A percentile compares a stretch with the other conserved stretches of the same genome.
Conservation (phyloP, 2,797 vertebrate genomes). For the Ceyx erithaca region DNA sequence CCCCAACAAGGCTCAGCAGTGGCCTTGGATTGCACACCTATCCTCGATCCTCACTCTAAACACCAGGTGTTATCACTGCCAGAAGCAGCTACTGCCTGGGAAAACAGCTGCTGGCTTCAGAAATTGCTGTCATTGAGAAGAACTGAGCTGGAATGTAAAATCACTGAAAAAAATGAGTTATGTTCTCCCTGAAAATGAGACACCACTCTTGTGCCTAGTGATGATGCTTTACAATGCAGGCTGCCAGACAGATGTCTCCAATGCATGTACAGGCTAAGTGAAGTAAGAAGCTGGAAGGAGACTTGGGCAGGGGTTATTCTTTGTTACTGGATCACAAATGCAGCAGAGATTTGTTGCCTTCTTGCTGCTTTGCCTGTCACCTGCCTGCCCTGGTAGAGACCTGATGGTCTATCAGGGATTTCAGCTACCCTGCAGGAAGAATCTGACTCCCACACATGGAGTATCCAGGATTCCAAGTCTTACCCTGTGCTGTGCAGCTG, state of each 20-base stretch:
- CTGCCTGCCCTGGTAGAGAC: not conserved
- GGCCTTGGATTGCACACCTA: too few species aligned
- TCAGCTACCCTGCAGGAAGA: not conserved
- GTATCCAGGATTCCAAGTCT: not conserved
- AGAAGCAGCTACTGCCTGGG: too few species aligned
- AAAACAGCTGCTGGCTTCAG: too few species aligned
- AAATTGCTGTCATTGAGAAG: too few species aligned
- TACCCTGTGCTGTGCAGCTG: fast-evolving
- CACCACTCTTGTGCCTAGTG: not conserved
- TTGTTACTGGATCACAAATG: not conserved
- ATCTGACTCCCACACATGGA: not conserved
- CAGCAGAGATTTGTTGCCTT: not conserved
- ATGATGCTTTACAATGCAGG: not conserved
- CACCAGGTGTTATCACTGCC: too few species aligned
- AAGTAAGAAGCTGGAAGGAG: not conserved
- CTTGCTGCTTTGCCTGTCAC: not conserved
- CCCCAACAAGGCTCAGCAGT: too few species aligned
- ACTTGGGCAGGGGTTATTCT: not conserved
- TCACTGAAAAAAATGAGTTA: too few species aligned
- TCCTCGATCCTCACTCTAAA: too few species aligned
- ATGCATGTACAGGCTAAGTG: not conserved
- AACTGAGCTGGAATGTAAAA: too few species aligned
- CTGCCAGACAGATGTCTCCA: not conserved
- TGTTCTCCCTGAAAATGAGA: too few species aligned
- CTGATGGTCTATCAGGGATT: not conserved